Evolutionary conservation across 2,888 invertebrate species (phyloP).

Genomic region (Meganola albula): DNA sequence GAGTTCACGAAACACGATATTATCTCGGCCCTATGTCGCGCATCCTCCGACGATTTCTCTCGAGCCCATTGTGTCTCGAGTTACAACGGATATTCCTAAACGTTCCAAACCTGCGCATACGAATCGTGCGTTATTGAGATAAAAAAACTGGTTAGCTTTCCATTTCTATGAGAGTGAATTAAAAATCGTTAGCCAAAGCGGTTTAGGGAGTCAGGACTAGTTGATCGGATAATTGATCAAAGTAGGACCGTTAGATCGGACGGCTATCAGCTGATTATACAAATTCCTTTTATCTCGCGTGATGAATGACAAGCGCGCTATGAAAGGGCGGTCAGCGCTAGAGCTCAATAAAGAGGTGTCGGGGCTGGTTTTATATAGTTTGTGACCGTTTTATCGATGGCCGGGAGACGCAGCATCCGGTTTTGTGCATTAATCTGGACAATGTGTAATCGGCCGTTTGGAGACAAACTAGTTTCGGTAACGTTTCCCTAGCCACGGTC

Average conservation of each 20-base stretch:
- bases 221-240: slow-evolving; percentile 63
- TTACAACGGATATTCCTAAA: slow-evolving; percentile 43
- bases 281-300: slow-evolving; percentile 57
- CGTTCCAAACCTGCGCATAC: slow-evolving; percentile 30
- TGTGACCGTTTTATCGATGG: slow-evolving; percentile 66
- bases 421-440: slow-evolving; percentile 68
- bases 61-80: slow-evolving; percentile 46
- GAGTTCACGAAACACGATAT: slow-evolving; percentile 72
- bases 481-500: slow-evolving; percentile 54
- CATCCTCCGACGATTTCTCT: slow-evolving; percentile 57
- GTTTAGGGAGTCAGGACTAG: slow-evolving; percentile 39
- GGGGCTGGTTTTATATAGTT: slow-evolving; percentile 60
- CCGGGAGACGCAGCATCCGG: slow-evolving; percentile 71
- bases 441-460: slow-evolving; percentile 62
- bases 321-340: slow-evolving; percentile 57
- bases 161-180: slow-evolving; percentile 56
- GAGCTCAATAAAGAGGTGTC: slow-evolving; percentile 58
- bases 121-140: slow-evolving; percentile 42
- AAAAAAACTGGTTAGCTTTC: slow-evolving; percentile 68
- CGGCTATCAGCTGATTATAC: slow-evolving; percentile 62
- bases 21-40: slow-evolving; percentile 54
- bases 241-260: slow-evolving; percentile 55
- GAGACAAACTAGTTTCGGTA: slow-evolving; percentile 66
- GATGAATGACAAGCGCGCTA: slow-evolving; percentile 57
- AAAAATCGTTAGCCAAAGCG: slow-evolving; percentile 46